A percentile compares a stretch with the other conserved stretches of the same genome.
Conservation (phyloP, 2,797 vertebrate genomes). For the Acrossocheilus wenchowensis region DNA sequence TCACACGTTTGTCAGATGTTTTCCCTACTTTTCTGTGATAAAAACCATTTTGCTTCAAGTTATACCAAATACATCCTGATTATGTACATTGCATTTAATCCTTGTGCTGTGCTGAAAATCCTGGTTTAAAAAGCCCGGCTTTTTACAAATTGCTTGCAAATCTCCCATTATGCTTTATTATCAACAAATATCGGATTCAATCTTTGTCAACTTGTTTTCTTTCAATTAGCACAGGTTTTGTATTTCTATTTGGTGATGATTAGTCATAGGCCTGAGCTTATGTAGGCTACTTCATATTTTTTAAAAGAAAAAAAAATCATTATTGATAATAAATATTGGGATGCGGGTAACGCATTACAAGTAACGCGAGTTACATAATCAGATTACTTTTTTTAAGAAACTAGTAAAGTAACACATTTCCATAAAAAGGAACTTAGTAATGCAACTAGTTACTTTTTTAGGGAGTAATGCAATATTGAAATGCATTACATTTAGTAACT, state of each 20-base stretch:
- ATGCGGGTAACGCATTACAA: background rate
- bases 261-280: background rate
- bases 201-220: background rate
- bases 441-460: too few relatives aligned
- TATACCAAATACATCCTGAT: background rate
- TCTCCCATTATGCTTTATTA: too few relatives aligned
- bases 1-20: background rate
- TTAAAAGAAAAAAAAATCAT: too few relatives aligned
- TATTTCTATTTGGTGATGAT: background rate
- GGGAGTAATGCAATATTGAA: too few relatives aligned
- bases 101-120: background rate
- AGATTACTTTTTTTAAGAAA: background rate
- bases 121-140: too few relatives aligned
- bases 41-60: too few relatives aligned
- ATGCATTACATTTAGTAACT: too few relatives aligned
- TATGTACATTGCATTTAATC: too few relatives aligned
- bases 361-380: background rate
- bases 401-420: too few relatives aligned
- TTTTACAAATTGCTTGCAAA: background rate
- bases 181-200: background rate
- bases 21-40: background rate
- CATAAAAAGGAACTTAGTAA: too few relatives aligned
- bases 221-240: background rate
- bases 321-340: too few relatives aligned
- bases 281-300: too few relatives aligned